Evolutionary conservation across 2,113 vertebrate species (phyloP).

Genomic region (Centropristis striata): DNA sequence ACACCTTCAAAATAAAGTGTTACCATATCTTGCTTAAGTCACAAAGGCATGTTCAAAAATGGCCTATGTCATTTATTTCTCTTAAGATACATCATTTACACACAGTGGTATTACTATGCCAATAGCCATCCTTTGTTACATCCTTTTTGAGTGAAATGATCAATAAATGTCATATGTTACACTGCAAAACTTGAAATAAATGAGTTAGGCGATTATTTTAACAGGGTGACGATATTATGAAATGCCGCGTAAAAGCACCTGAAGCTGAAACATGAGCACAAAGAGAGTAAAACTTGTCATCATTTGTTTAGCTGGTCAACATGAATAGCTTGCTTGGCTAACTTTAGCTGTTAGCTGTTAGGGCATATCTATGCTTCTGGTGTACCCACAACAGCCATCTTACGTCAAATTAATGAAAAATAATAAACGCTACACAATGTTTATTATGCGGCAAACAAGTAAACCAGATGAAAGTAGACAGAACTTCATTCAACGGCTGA

Average conservation of each 20-base stretch:
- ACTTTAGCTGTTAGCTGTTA: constrained; percentile 17
- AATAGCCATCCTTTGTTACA: too few relatives aligned
- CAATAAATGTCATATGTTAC: too few relatives aligned
- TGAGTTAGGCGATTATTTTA: too few relatives aligned
- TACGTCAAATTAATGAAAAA: neutral
- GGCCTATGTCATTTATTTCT: too few relatives aligned
- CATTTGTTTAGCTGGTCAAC: neutral
- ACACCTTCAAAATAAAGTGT: too few relatives aligned
- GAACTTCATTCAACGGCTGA: neutral
- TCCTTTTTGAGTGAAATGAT: too few relatives aligned
- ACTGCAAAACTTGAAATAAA: too few relatives aligned
- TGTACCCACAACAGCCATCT: neutral
- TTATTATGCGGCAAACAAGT: fast-evolving
- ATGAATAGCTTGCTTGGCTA: constrained; percentile 44
- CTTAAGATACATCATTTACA: too few relatives aligned
- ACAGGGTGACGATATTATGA: too few relatives aligned
- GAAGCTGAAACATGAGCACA: neutral
- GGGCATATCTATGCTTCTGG: neutral
- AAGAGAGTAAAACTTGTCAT: neutral
- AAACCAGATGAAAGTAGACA: fast-evolving
- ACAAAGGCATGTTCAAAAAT: too few relatives aligned
- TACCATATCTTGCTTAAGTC: too few relatives aligned
- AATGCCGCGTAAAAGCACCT: neutral
- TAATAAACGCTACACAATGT: fast-evolving
- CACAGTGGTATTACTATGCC: too few relatives aligned